Conservation (phyloP, 2,797 vertebrate species). For the Hemibagrus guttatus region DNA sequence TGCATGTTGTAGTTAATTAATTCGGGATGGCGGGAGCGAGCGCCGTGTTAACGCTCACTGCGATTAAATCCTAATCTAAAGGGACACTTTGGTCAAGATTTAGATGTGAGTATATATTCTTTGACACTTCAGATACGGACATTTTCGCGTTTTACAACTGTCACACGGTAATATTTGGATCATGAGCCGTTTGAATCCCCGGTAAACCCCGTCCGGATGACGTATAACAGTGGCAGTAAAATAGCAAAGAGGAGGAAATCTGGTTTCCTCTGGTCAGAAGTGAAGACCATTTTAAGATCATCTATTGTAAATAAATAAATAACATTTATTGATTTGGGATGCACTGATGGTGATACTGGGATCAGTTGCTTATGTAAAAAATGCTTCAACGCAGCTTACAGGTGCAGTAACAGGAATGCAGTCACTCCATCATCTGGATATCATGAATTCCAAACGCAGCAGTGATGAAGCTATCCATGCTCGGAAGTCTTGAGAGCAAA, state of each 20-base stretch:
- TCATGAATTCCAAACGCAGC: background rate
- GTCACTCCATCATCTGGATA: background rate
- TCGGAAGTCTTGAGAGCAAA: background rate
- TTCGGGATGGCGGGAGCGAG: constrained; percentile 16
- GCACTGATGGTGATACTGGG: background rate
- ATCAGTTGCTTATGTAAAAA: background rate
- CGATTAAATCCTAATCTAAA: background rate
- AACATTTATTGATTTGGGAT: background rate
- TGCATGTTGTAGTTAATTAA: constrained; percentile 22
- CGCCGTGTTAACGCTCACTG: background rate
- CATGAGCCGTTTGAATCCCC: background rate
- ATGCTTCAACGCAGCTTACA: background rate
- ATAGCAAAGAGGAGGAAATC: background rate
- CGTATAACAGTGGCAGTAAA: background rate
- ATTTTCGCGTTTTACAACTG: background rate
- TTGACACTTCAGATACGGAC: background rate
- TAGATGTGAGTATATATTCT: background rate
- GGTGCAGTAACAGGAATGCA: background rate
- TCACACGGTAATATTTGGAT: background rate
- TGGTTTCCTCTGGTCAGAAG: too few relatives aligned
- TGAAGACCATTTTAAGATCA: too few relatives aligned
- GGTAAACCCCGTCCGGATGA: background rate
- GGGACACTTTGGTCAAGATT: background rate
- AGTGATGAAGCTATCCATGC: background rate
- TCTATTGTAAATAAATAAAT: too few relatives aligned